A percentile compares a stretch with the other conserved stretches of the same genome.
Evolutionary conservation across 92 coral and sea anemone genomes (phyloP).

Genomic region (Heliopora coerulea): DNA sequence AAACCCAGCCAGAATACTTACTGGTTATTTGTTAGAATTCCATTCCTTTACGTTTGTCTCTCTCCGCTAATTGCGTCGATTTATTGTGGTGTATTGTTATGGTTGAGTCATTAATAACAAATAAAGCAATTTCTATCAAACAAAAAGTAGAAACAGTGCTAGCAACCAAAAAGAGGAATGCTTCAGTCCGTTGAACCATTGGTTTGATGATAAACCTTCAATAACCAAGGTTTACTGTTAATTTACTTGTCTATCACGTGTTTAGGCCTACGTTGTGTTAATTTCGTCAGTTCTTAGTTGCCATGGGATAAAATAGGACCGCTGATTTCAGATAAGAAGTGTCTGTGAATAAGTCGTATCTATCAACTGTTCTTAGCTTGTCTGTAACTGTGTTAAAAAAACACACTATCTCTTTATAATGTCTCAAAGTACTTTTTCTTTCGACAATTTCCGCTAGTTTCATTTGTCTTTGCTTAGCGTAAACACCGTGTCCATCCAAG

Average conservation of each 20-base stretch:
- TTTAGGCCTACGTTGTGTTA: neutral
- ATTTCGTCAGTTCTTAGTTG: neutral
- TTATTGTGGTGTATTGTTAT: no score
- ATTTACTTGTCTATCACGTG: neutral
- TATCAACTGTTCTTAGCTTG: neutral
- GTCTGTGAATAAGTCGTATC: neutral
- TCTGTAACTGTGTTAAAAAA: neutral
- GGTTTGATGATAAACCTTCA: neutral
- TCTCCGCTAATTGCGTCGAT: constrained; percentile 32
- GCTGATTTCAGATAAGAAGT: neutral
- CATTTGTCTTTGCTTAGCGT: neutral
- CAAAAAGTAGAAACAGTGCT: no score
- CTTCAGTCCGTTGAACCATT: neutral
- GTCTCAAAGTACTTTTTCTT: no score
- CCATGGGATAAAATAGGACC: neutral
- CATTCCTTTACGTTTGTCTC: constrained; percentile 13
- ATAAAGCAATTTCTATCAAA: no score
- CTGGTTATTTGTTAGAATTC: constrained; percentile 26
- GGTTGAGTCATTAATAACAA: no score
- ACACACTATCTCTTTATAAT: no score
- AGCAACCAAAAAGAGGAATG: no score
- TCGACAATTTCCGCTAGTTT: neutral
- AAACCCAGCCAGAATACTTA: constrained; percentile 28
- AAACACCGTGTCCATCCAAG: neutral
- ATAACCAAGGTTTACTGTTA: neutral